Evolutionary conservation across 2,888 invertebrate genomes (phyloP).

Genomic region (Hoplodrina blanda): DNA sequence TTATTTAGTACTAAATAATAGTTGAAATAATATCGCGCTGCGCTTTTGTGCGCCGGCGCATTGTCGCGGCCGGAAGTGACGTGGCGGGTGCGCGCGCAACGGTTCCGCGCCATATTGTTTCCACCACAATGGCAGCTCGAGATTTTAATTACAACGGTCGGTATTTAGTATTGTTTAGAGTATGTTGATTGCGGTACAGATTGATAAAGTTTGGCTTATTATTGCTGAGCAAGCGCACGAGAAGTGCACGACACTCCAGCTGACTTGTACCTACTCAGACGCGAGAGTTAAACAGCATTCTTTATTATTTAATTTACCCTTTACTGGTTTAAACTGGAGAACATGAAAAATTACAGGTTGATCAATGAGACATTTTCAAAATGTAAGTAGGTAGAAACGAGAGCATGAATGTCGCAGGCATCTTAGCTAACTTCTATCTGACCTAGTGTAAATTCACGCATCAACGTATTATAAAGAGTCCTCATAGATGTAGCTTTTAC

Average conservation of each 20-base stretch:
- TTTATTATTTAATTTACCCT: background rate
- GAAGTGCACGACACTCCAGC: background rate
- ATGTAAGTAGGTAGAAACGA: too few species aligned
- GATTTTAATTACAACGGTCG: constrained; percentile 63
- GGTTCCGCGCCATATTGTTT: constrained; percentile 74
- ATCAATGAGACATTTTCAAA: too few species aligned
- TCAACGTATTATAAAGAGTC: too few species aligned
- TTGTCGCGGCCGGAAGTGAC: constrained; percentile 77
- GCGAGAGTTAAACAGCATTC: background rate
- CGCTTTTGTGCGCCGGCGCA: constrained; percentile 84
- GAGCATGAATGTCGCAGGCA: too few species aligned
- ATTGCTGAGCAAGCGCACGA: background rate
- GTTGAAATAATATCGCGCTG: constrained; percentile 81
- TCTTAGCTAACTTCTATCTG: too few species aligned
- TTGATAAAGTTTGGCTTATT: constrained; percentile 1
- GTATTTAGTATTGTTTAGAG: constrained; percentile 46
- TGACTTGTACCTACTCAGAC: background rate
- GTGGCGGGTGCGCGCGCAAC: constrained; percentile 74
- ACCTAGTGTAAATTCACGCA: too few species aligned
- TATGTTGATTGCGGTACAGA: constrained; percentile 18
- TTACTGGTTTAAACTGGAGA: background rate
- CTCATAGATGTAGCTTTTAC: too few species aligned
- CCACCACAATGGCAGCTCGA: constrained; percentile 64
- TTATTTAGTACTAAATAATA: constrained; percentile 79
- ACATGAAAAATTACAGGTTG: too few species aligned